phyloP scores from a whole-genome alignment of 2,113 vertebrate genomes.

The Pungitius pungitius region DNA sequence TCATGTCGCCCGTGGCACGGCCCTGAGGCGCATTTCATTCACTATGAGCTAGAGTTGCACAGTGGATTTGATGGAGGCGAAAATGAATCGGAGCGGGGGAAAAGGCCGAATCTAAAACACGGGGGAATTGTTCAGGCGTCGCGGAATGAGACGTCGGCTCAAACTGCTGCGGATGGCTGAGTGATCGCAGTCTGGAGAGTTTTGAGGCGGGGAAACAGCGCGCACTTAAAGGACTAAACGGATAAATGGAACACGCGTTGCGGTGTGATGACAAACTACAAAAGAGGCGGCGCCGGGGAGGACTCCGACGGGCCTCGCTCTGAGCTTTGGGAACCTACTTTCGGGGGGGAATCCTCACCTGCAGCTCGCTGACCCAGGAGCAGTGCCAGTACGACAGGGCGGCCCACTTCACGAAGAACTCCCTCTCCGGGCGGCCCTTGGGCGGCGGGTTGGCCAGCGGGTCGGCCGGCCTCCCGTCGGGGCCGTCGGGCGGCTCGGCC shows the following conservation, averaged over 20 bases:
- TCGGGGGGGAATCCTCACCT: conserved; percentile 86
- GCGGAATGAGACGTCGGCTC: background rate
- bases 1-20: background rate
- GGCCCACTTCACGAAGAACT: conserved; percentile 97
- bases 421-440: conserved; percentile 91
- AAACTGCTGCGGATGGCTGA: background rate
- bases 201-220: background rate
- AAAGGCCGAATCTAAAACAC: background rate
- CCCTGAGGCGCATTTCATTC: conserved; percentile 16
- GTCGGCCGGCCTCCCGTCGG: conserved; percentile 67
- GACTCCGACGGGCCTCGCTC: background rate
- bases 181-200: background rate
- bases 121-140: conserved; percentile 11
- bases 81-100: conserved; percentile 25
- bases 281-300: background rate
- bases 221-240: background rate
- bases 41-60: conserved; percentile 13
- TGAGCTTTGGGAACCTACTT: conserved; percentile 6
- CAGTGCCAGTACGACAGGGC: conserved; percentile 98
- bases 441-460: conserved; percentile 81
- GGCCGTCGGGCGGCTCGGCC: conserved; percentile 61
- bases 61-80: conserved; percentile 14
- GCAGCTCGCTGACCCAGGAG: conserved; percentile 97
- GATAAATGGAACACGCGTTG: background rate
- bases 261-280: background rate